Conservation (phyloP, 2,113 vertebrate species). For the Engraulis encrasicolus region DNA sequence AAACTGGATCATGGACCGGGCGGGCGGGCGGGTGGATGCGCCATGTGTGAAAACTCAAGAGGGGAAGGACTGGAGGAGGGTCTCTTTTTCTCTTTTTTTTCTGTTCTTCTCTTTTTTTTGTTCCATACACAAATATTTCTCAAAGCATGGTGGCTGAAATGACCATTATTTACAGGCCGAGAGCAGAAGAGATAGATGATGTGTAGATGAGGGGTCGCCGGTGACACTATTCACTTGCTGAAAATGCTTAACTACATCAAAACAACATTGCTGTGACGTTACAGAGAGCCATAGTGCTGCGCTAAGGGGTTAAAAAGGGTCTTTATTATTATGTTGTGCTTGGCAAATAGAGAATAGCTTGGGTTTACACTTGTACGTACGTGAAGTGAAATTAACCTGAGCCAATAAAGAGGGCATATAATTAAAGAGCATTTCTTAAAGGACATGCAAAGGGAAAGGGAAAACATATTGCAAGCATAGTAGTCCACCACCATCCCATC, state of each 20-base stretch:
- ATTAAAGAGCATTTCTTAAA: conserved; percentile 81
- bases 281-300: no score
- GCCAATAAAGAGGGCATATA: conserved; percentile 64
- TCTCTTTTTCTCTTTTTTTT: no score
- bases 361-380: conserved; percentile 16
- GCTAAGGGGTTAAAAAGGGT: no score
- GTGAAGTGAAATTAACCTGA: conserved; percentile 66
- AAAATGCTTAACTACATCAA: no score
- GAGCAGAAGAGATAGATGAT: background rate
- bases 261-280: no score
- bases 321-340: background rate
- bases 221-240: no score
- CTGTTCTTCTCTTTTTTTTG: no score
- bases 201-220: background rate
- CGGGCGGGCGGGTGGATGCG: no score
- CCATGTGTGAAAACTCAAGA: background rate
- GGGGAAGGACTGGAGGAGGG: background rate
- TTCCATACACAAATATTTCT: background rate
- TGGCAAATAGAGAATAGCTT: background rate
- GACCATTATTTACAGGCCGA: background rate
- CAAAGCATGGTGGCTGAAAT: background rate
- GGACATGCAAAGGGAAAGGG: conserved; percentile 63
- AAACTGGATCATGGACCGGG: background rate
- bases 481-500: conserved; percentile 94
- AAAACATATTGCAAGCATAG: conserved; percentile 87